A percentile compares a stretch with the other conserved stretches of the same genome.
These are phyloP conservation scores for Coptotermes formosanus DNA, from an alignment of 1,140 invertebrate genomes.

Conservation along the genomic window DNA sequence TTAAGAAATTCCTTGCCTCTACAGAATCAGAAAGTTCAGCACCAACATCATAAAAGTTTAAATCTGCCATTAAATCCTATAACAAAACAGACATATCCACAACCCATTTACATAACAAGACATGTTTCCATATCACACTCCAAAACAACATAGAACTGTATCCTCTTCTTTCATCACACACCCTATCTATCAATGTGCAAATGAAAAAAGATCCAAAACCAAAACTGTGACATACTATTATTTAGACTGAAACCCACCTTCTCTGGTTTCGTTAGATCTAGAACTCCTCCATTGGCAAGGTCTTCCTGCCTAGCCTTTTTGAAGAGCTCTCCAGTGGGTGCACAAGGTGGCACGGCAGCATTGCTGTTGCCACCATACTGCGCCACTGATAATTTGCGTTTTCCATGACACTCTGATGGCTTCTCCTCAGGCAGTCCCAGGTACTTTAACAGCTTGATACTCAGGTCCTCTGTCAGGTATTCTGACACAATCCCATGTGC, in stretches of 20 bases:
- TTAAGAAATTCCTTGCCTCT: too few relatives aligned
- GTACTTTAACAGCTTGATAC: slow-evolving; percentile 57
- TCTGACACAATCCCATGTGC: slow-evolving; percentile 67
- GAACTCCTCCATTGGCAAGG: slow-evolving; percentile 38
- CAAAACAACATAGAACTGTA: too few relatives aligned
- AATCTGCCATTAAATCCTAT: too few relatives aligned
- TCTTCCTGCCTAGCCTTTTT: slow-evolving; percentile 40
- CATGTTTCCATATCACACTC: too few relatives aligned
- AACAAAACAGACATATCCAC: too few relatives aligned
- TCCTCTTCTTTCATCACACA: too few relatives aligned
- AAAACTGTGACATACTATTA: background rate
- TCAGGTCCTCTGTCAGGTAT: slow-evolving; percentile 64
- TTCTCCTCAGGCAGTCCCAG: slow-evolving; percentile 60
- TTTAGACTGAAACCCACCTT: slow-evolving; percentile 26
- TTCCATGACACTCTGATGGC: slow-evolving; percentile 48
- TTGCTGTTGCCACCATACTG: slow-evolving; percentile 45
- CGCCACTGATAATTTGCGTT: slow-evolving; percentile 54
- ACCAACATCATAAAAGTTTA: too few relatives aligned
- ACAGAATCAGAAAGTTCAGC: too few relatives aligned
- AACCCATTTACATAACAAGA: too few relatives aligned
- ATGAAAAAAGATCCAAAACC: slow-evolving; percentile 37
- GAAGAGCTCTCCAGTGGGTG: slow-evolving; percentile 29
- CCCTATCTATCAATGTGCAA: slow-evolving; percentile 34
- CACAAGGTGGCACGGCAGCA: slow-evolving; percentile 32
- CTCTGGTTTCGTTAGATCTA: slow-evolving; percentile 38